Base-by-base conservation (phyloP, 2,113 vertebrate genomes). In the Scomber scombrus region DNA sequence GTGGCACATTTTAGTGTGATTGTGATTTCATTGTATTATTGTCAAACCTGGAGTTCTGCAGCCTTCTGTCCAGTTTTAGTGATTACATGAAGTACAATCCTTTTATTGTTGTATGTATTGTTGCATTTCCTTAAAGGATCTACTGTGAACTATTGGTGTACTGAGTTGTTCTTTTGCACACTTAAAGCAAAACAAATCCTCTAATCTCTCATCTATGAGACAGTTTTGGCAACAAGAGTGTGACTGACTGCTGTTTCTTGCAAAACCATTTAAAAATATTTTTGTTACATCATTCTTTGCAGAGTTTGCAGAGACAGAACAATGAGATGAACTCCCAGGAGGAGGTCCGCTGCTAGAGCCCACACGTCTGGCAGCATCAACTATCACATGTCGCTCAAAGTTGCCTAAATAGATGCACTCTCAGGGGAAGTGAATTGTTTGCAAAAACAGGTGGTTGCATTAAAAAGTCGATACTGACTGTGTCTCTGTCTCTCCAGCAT, bases 391-490 rank as follows among this genome's bases (percentile, higher is more conserved):
- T 16, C 12, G 43, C 26, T 56, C 64, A 74, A 57, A 78, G 72
- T 34, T 49, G 82, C 55, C 54, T 56, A 70, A 85, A 74, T 43
- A 71, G 52, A 75, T 61, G 49, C 9, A 3, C 9, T 78, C 56
- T 71, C 78, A 58, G 58, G 68, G 68, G 72, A 47, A 52, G 56
- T 11, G 46, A 65, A 64, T 50, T 78, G 73, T 81, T 81, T 77
- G 64, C 50, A 75, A 58, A 71, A 78, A 66, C 82, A 86, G 80
- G 85, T 85, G 60, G 84, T 66, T 78, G 75, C 65, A 76, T 67
- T 18, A 40, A 23, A 74, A 73, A 29, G 71, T 71, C 61, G 5
- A 85, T 79, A 65, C 60, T 15, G 62, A 47, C 70, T 80, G 57
- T 67, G 57, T 65, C 16, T 80, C 40, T 21, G 31, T 58, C 69